Percentiles rank a stretch among this genome's conserved stretches.
Evolutionary conservation across 2,797 vertebrate species (phyloP).

Genomic region (Muscicapa striata): DNA sequence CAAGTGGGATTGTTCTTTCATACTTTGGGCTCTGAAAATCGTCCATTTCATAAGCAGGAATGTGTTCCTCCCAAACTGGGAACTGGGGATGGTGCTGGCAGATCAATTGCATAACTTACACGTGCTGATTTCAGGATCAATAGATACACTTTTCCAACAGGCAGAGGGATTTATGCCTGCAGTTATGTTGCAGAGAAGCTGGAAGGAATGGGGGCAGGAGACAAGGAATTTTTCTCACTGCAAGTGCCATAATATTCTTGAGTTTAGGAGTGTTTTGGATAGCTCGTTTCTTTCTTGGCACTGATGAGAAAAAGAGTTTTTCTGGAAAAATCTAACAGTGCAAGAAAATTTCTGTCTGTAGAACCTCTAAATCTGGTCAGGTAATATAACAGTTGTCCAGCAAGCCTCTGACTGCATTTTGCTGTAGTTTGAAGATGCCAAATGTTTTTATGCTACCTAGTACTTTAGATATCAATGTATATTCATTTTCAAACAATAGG

Average conservation of each 20-base stretch:
- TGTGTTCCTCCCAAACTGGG: neutral
- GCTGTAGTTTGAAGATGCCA: neutral
- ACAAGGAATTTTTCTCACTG: neutral
- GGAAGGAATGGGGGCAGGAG: neutral
- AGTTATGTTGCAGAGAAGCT: neutral
- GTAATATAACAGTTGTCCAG: neutral
- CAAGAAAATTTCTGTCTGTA: neutral
- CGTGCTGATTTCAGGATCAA: neutral
- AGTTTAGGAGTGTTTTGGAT: neutral
- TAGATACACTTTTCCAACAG: neutral
- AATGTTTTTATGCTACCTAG: neutral
- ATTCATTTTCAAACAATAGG: neutral
- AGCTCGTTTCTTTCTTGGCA: neutral
- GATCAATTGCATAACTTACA: slow-evolving; percentile 8
- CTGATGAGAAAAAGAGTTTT: neutral
- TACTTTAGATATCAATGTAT: neutral
- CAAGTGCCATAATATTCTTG: neutral
- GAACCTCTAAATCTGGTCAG: neutral
- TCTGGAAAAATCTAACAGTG: neutral
- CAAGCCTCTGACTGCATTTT: neutral
- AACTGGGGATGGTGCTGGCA: neutral
- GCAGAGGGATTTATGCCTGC: neutral
- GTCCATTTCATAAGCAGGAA: neutral
- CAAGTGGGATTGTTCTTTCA: neutral
- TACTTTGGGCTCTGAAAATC: neutral